Base-by-base conservation (phyloP, 2,113 vertebrate genomes). In the Pomatorhinus ruficollis region DNA sequence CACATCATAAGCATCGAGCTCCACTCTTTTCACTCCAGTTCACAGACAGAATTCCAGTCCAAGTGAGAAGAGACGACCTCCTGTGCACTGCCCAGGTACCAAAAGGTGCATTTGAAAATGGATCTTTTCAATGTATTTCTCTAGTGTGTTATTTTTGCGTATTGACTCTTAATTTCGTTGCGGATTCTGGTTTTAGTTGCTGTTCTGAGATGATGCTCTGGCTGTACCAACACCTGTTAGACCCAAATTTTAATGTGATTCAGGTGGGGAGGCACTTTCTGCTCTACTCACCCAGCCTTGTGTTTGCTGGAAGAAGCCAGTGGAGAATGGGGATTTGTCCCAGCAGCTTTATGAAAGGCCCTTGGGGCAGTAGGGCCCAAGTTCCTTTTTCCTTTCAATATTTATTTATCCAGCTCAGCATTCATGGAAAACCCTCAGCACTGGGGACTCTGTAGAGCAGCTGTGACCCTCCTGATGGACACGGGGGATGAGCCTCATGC, bases 1-100 rank as follows among this genome's bases (percentile, higher is more conserved):
- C 2, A 1, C 19, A 42, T 53, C 27, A 31, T 0, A 2, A 24
- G 28, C 53, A 52, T 3, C 0, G 0, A 35, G 54, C 54, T 86
- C 37, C 11, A 4, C 82, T 75, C 59, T 80, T 49, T 19, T 70
- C 61, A 74, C 24, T 74, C 80, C 28, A 78, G 25, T 59, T 96
- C 71, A 33, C 71, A 66, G 37, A 33, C 57, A 75, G 65, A 30
- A 66, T 89, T 78, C 84, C n/a, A 22, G 25, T 35, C 37, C 63
- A 8, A 65, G 90, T 31, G 59, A n/a, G 78, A 63, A 8, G 60
- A 63, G 68, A 30, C 3, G 0, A 5, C n/a, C 64, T 78, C 39
- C 35, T 8, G 23, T 49, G 47, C 47, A 8, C 47, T 49, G 47
- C 47, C 47, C 47, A 53, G 87, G 31, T 3, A 33, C 77, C 44